These are phyloP conservation scores for Leucoraja erinaceus DNA, from an alignment of 2,113 vertebrate species.

Conservation along the genomic window DNA sequence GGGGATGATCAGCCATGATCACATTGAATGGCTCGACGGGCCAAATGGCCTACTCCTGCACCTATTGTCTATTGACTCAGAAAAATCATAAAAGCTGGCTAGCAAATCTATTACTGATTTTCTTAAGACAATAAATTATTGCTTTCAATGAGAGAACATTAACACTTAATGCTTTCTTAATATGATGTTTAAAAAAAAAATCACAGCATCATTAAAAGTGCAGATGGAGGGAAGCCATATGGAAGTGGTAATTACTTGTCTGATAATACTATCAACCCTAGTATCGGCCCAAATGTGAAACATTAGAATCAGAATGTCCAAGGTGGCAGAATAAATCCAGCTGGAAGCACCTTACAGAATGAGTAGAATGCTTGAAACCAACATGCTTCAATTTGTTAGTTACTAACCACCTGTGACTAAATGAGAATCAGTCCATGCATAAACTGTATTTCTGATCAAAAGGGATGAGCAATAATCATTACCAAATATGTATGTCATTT, in stretches of 20 bases:
- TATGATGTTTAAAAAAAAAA: neutral
- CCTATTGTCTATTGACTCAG: too few relatives aligned
- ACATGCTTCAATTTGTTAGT: neutral
- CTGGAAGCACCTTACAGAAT: neutral
- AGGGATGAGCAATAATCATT: too few relatives aligned
- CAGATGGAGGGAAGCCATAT: neutral
- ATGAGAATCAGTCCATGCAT: neutral
- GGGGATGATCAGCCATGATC: too few relatives aligned
- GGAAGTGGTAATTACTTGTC: neutral
- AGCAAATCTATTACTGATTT: neutral
- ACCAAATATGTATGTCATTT: neutral
- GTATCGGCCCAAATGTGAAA: neutral
- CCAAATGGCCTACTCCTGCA: too few relatives aligned
- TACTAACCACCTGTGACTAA: neutral
- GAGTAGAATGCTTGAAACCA: neutral
- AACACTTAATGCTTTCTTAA: neutral
- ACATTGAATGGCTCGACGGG: too few relatives aligned
- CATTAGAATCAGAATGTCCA: neutral
- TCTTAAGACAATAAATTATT: neutral
- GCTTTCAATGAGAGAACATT: neutral
- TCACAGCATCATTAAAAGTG: neutral
- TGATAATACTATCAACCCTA: neutral
- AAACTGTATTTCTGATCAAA: neutral
- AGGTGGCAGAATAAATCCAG: neutral
- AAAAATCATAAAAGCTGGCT: neutral